These are phyloP conservation scores for Drosophila antonietae DNA, from an alignment of 2,888 invertebrate species.

Conservation along the genomic window DNA sequence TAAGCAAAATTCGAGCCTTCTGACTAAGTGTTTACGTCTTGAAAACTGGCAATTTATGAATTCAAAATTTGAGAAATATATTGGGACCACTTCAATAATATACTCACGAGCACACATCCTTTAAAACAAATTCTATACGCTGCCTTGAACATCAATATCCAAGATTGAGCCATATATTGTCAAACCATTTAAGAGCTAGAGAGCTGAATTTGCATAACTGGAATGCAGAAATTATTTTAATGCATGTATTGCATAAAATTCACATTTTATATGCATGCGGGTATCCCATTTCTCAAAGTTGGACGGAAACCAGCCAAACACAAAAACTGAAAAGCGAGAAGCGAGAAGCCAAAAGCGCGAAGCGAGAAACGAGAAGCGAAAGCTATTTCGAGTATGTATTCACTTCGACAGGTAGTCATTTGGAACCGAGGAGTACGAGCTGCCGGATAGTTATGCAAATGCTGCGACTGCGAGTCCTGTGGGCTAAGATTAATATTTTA, in stretches of 20 bases:
- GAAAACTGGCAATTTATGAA: neutral
- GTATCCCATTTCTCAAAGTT: slow-evolving; percentile 36
- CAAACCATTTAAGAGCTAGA: slow-evolving; percentile 37
- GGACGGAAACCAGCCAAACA: slow-evolving; percentile 18
- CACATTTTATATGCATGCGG: slow-evolving; percentile 61
- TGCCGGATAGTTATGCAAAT: slow-evolving; percentile 64
- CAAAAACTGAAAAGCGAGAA: neutral
- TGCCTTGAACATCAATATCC: neutral
- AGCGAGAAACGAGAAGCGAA: neutral
- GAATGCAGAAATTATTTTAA: slow-evolving; percentile 68
- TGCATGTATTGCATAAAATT: slow-evolving; percentile 68
- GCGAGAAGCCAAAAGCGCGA: neutral
- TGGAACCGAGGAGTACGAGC: neutral
- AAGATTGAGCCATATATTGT: slow-evolving; percentile 6
- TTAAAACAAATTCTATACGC: neutral
- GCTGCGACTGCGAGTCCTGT: slow-evolving; percentile 30
- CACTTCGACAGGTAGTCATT: slow-evolving; percentile 6
- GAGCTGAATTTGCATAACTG: slow-evolving; percentile 60
- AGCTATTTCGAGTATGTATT: slow-evolving; percentile 11
- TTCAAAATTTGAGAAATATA: too few species aligned
- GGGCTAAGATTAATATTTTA: slow-evolving; percentile 73
- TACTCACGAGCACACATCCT: neutral
- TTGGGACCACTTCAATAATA: neutral
- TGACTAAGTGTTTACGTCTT: neutral
- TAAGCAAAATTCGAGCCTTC: too few species aligned